Base-by-base conservation (phyloP, 2,113 vertebrate species). In the Natator depressus region DNA sequence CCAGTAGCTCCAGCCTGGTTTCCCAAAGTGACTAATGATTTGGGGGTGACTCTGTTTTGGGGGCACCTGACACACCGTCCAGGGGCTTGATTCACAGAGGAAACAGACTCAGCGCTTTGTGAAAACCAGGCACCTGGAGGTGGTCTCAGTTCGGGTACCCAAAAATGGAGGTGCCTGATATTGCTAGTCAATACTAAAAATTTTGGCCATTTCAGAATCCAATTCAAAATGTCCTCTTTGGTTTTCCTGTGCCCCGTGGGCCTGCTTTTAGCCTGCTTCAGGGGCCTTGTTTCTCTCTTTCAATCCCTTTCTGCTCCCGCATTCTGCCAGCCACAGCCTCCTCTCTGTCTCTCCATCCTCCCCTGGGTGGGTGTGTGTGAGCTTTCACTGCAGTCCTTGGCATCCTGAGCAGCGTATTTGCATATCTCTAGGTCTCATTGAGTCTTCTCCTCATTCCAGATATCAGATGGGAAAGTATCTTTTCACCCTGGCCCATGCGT, bases 291-390 rank as follows among this genome's bases (percentile, higher is more conserved):
- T 80, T n/a, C 25, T 88, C 54, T 72, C 65, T 57, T 78, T 35
- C 6, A 25, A 31, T 10, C 12, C 42, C 19, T 65, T 86, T 95
- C 87, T 92, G 29, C 54, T 96, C 16, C 42, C 85, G 19, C 22
- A 51, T 84, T 94, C 51, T 83, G 72, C 84, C 90, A 95, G 79
- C 93, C 89, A 79, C 94, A 94, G 83, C 87, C 86, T 80, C 79
- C 38, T 92, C 50, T 94, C 19, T 94, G 79, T 90, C 54, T 90
- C 14, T 65, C 89, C 88, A 47, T 94, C 89, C 5, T 82, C 46
- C n/a, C 38, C 55, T 88, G 54, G 54, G 4, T 35, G 89, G 55
- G 24, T 92, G 22, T 46, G 24, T 89, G 86, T 11, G 89, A 75
- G 83, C 13, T 53, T 80, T 50, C 47, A 24, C 79, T 27, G 78